Percentiles rank a stretch among this genome's conserved stretches.
phyloP scores from a whole-genome alignment of 2,113 vertebrate genomes.

The Talpa occidentalis region DNA sequence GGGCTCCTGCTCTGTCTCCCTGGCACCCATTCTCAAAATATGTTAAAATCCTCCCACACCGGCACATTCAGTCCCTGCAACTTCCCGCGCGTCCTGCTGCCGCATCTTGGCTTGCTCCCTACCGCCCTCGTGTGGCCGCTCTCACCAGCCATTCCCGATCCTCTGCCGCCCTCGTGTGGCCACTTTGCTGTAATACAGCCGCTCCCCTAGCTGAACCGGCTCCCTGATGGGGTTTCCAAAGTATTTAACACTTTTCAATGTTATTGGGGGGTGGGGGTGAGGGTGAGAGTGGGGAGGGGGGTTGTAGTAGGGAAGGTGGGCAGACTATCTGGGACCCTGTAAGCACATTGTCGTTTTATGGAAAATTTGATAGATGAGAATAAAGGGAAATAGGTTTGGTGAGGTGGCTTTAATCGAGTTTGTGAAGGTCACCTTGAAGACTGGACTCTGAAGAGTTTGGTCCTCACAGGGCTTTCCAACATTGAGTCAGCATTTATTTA shows the following conservation, averaged over 20 bases:
- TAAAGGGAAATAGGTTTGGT: neutral
- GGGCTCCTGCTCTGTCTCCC: neutral
- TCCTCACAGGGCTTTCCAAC: neutral
- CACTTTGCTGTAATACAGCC: conserved; percentile 51
- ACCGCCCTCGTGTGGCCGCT: conserved; percentile 72
- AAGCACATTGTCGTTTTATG: neutral
- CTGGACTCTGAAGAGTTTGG: neutral
- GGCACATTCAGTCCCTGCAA: too few species aligned
- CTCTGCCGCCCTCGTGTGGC: conserved; percentile 69
- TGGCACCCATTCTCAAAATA: neutral
- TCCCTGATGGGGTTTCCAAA: neutral
- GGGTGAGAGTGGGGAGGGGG: too few species aligned
- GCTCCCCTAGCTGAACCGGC: too few species aligned
- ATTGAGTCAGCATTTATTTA: neutral
- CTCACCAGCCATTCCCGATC: conserved; percentile 59
- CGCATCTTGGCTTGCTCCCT: conserved; percentile 20
- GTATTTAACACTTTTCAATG: too few species aligned
- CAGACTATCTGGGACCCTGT: neutral
- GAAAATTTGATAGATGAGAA: conserved; percentile 21
- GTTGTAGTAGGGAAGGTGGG: neutral
- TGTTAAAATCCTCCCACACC: neutral
- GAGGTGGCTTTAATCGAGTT: conserved; percentile 23
- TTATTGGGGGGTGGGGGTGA: too few species aligned
- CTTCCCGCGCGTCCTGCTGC: too few species aligned
- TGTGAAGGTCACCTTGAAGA: neutral